Evolutionary conservation across 2,797 vertebrate genomes (phyloP).

Genomic region (Prionace glauca): DNA sequence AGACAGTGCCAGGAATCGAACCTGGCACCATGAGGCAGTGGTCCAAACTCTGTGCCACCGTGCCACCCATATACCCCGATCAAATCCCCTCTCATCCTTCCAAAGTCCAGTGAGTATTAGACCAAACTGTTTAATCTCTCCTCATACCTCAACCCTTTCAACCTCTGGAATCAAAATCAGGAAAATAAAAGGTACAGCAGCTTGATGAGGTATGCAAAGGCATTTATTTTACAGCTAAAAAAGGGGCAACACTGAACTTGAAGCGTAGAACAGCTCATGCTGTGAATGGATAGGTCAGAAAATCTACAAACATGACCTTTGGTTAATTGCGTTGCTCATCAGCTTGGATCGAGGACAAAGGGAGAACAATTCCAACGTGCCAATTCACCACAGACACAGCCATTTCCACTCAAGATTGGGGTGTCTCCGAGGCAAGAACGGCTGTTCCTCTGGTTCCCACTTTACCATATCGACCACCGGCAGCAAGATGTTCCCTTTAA

Average conservation of each 20-base stretch:
- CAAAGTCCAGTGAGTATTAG: too few relatives aligned
- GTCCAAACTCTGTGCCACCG: too few relatives aligned
- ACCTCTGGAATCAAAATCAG: too few relatives aligned
- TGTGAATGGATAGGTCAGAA: neutral
- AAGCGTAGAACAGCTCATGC: neutral
- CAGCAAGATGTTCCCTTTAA: too few relatives aligned
- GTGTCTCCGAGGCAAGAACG: neutral
- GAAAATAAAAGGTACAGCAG: neutral
- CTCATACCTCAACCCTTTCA: too few relatives aligned
- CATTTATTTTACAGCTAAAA: neutral
- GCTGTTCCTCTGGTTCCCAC: neutral
- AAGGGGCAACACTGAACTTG: neutral
- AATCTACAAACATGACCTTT: neutral
- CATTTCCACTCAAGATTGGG: neutral
- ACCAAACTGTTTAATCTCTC: too few relatives aligned
- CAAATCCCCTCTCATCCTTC: too few relatives aligned
- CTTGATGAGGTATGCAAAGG: neutral
- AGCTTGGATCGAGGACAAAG: neutral
- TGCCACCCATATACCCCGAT: too few relatives aligned
- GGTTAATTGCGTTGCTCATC: too few relatives aligned
- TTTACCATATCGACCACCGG: neutral
- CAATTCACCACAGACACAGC: neutral
- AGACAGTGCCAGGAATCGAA: too few relatives aligned
- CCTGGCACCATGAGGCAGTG: too few relatives aligned
- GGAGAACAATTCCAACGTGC: neutral